Percentiles rank a stretch among this genome's conserved stretches.
phyloP scores from a whole-genome alignment of 2,797 vertebrate genomes.

The Myotis vivesi region DNA sequence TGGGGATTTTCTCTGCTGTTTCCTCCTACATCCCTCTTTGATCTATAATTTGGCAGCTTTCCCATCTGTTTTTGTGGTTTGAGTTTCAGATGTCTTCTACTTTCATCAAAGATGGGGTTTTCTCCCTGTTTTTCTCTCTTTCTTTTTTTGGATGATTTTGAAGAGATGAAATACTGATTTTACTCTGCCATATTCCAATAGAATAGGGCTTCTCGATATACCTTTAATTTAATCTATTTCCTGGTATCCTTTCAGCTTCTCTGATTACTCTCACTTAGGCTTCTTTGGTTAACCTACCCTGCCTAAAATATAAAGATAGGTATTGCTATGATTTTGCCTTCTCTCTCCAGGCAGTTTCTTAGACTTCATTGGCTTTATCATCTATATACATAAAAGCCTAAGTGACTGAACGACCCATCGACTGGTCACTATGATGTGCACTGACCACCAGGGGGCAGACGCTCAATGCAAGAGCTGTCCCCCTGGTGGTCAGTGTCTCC shows the following conservation, averaged over 20 bases:
- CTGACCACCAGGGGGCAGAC: no score
- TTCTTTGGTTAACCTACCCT: background rate
- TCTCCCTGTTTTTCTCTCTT: background rate
- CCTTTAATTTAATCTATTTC: background rate
- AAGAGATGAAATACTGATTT: slow-evolving; percentile 19
- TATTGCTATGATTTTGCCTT: background rate
- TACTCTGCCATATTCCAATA: background rate
- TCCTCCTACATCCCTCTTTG: background rate
- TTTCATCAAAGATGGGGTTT: slow-evolving; percentile 2
- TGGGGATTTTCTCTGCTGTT: background rate
- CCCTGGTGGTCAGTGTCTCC: no score
- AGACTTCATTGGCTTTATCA: background rate
- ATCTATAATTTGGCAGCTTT: background rate
- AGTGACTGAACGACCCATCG: no score
- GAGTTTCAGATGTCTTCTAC: background rate
- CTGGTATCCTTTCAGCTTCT: background rate
- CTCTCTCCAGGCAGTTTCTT: background rate
- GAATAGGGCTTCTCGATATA: background rate
- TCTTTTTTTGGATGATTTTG: background rate
- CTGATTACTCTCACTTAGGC: background rate
- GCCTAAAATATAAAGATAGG: background rate
- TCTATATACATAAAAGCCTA: no score
- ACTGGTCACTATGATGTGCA: no score
- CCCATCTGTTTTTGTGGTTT: background rate
- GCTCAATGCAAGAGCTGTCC: no score